These are phyloP conservation scores for Amphipoea oculea DNA, from an alignment of 2,888 invertebrate species.

Conservation along the genomic window DNA sequence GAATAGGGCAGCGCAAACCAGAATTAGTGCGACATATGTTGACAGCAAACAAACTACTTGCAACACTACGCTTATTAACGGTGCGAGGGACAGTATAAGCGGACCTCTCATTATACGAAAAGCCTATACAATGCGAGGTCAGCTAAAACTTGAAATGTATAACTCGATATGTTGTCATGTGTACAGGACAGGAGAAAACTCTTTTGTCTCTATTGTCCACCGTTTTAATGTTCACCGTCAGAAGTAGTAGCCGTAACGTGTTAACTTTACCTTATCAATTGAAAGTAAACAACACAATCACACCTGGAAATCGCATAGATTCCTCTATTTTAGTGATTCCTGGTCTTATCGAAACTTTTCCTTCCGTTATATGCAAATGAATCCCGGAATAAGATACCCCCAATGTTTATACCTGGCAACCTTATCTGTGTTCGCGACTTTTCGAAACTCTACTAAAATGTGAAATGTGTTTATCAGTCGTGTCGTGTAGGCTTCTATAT, in stretches of 20 bases:
- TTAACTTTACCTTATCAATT: not conserved
- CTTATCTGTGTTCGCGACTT: constrained; percentile 30
- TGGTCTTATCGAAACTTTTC: constrained; percentile 38
- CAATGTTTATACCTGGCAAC: constrained; percentile 16
- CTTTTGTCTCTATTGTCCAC: not conserved
- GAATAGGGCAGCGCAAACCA: no score
- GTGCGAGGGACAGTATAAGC: no score
- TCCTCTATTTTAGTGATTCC: constrained; percentile 34
- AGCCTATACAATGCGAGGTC: no score
- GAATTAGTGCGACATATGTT: no score
- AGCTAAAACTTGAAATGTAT: not conserved
- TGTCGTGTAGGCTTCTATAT: constrained; percentile 32
- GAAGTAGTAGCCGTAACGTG: constrained; percentile 17
- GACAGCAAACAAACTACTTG: no score
- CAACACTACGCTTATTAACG: no score
- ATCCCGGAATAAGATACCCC: constrained; percentile 34
- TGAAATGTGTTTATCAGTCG: constrained; percentile 27
- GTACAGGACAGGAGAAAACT: not conserved
- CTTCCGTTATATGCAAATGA: constrained; percentile 47
- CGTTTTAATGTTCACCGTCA: not conserved
- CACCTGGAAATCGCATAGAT: constrained; percentile 33
- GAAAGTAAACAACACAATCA: constrained; percentile 41
- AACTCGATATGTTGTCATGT: no score
- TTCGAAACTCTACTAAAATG: constrained; percentile 42
- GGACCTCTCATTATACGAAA: no score